phyloP scores from a whole-genome alignment of 1,140 invertebrate species.

The Drosophila neocordata region DNA sequence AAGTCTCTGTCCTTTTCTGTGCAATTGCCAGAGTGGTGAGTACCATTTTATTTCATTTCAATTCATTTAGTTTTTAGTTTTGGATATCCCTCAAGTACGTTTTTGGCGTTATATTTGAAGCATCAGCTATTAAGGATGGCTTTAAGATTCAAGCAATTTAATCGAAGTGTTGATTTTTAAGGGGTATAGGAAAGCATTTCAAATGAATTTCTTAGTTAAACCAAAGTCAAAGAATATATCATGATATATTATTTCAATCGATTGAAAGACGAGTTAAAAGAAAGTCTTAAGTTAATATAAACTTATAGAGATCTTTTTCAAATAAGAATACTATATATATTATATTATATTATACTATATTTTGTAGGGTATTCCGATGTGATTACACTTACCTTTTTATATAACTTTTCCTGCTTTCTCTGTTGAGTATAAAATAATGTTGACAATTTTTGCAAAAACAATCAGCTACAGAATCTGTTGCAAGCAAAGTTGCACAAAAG shows the following conservation, averaged over 20 bases:
- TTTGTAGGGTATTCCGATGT: background rate
- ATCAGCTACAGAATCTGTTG: conserved; percentile 29
- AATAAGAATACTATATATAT: too few relatives aligned
- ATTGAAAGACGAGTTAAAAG: too few relatives aligned
- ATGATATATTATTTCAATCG: too few relatives aligned
- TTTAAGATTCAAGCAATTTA: too few relatives aligned
- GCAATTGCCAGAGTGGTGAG: background rate
- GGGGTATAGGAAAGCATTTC: too few relatives aligned
- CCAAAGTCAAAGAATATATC: too few relatives aligned
- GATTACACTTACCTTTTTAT: background rate
- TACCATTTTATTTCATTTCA: conserved; percentile 18
- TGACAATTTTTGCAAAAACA: conserved; percentile 51
- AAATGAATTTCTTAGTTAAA: too few relatives aligned
- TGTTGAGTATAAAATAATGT: conserved; percentile 44
- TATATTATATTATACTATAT: too few relatives aligned
- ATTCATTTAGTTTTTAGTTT: conserved; percentile 5
- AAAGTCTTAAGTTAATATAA: too few relatives aligned
- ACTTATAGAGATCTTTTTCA: too few relatives aligned
- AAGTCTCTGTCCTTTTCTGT: background rate
- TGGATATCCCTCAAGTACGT: background rate
- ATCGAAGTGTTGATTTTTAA: too few relatives aligned
- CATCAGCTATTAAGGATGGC: background rate
- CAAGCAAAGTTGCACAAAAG: conserved; percentile 30
- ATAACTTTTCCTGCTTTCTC: background rate
- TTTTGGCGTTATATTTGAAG: background rate